These are phyloP conservation scores for Cacatua alba DNA, from an alignment of 2,113 vertebrate species.

Conservation along the genomic window DNA sequence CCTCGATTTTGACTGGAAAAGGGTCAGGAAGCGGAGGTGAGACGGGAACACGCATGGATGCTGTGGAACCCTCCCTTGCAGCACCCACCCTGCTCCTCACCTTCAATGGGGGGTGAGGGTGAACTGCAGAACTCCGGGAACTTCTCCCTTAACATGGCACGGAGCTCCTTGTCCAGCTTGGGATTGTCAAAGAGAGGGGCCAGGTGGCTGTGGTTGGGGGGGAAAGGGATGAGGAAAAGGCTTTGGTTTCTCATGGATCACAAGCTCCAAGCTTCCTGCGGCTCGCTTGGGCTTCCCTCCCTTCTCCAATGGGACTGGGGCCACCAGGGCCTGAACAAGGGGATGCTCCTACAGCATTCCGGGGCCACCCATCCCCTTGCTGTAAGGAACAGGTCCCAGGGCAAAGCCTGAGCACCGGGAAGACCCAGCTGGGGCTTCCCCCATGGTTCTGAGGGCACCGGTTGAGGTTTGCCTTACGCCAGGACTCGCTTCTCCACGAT, in stretches of 20 bases:
- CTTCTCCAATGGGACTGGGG: background rate
- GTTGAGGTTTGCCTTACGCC: constrained; percentile 78
- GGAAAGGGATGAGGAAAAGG: background rate
- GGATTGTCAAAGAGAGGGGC: constrained; percentile 96
- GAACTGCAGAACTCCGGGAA: constrained; percentile 97
- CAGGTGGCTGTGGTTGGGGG: constrained; percentile 76
- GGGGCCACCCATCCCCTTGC: fast-evolving
- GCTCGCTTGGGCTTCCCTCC: background rate
- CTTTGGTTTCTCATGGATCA: background rate
- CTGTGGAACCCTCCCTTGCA: background rate
- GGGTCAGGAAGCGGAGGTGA: background rate
- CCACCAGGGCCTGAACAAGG: background rate
- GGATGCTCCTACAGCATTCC: background rate
- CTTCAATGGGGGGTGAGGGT: constrained; percentile 91
- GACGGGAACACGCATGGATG: background rate
- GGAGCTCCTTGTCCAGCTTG: constrained; percentile 94
- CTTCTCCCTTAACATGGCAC: constrained; percentile 93
- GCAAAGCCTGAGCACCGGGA: background rate
- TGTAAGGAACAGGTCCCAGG: background rate
- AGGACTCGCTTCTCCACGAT: constrained; percentile 98
- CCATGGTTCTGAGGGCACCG: background rate
- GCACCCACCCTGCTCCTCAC: background rate
- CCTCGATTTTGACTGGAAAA: constrained; percentile 90
- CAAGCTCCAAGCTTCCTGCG: background rate
- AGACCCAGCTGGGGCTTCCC: fast-evolving